Evolutionary conservation across 64 coral and sea anemone genomes (phyloP).

Genomic region (Pocillopora verrucosa): DNA sequence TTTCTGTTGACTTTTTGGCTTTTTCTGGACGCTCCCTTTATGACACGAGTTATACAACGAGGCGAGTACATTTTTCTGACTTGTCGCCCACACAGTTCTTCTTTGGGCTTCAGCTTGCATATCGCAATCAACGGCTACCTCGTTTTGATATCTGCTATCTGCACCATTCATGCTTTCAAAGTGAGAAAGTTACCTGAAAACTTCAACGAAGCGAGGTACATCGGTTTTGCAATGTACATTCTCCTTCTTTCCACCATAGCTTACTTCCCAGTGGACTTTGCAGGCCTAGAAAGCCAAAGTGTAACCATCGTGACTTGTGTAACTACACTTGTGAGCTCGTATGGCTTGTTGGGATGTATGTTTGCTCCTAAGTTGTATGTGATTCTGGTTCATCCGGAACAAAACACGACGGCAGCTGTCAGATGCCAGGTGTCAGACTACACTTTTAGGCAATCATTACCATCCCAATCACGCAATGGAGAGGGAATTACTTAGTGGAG

Average conservation of each 20-base stretch:
- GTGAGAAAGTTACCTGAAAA: conserved; percentile 53
- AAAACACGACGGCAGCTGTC: conserved; percentile 34
- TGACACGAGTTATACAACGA: conserved; percentile 11
- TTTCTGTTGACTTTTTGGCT: conserved; percentile 30
- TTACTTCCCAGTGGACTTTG: conserved; percentile 60
- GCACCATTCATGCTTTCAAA: conserved; percentile 43
- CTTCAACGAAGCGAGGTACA: conserved; percentile 60
- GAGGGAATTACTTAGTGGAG: not conserved
- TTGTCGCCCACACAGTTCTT: not conserved
- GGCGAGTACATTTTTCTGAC: conserved; percentile 40
- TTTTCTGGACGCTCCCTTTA: conserved; percentile 38
- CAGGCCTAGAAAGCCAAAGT: conserved; percentile 34
- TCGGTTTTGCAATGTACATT: conserved; percentile 63
- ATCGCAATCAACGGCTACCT: conserved; percentile 34
- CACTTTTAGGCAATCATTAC: not conserved
- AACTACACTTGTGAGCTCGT: conserved; percentile 28
- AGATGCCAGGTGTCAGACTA: not conserved
- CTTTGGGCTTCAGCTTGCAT: conserved; percentile 6
- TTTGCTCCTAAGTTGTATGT: conserved; percentile 53
- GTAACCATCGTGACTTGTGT: conserved; percentile 48
- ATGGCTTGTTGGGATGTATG: conserved; percentile 47
- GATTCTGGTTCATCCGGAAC: conserved; percentile 40
- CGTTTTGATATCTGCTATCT: conserved; percentile 25
- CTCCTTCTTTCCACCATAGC: conserved; percentile 42
- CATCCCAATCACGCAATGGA: not conserved